Base-by-base conservation (phyloP, 2,113 vertebrate genomes). In the Mastomys coucha region DNA sequence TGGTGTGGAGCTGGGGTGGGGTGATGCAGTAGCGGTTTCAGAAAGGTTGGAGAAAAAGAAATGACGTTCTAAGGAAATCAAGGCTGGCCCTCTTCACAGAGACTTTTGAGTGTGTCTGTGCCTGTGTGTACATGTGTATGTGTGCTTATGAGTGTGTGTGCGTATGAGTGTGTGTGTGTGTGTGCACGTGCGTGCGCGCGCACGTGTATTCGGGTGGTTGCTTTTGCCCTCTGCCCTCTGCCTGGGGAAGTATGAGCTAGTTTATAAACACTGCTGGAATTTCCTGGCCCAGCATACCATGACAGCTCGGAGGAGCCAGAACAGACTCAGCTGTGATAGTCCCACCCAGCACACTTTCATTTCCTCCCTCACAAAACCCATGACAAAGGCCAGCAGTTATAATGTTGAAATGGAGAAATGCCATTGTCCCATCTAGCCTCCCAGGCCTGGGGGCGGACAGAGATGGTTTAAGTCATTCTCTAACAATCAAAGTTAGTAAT, bases 21-120 rank as follows among this genome's bases (percentile, higher is more conserved):
- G 2, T 77, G 84, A 36, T n/a, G 8, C 81, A 28, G 56, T 75
- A 28, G 42, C 13, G 14, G 13, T 2, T 69, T 39, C 26, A 36
- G 94, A 69, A 88, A 94, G 93, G 49, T 28, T 17, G 9, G 33
- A 76, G 36, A n/a, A 81, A 39, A 95, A 76, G 82, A 13, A 89
- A 26, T 17, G 20, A 67, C 10, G 4, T 17, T 95, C 89, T 53
- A 80, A 51, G 77, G 77, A 56, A 80, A 56, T n/a, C 49, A 76
- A 94, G 24, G 4, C 33, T 11, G 31, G 77, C 28, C 11, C 9
- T 81, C 28, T 87, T 36, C 24, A 94, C 78, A 49, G 78, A n/a
- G 51, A 13, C 22, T 49, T 63, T 3, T 72, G 16, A 56, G n/a
- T 53, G 75, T 39, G 49, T n/a, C 4, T 51, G 2, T 45, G 2